These are phyloP conservation scores for Myopa testacea DNA, from an alignment of 2,888 invertebrate genomes.

Conservation along the genomic window DNA sequence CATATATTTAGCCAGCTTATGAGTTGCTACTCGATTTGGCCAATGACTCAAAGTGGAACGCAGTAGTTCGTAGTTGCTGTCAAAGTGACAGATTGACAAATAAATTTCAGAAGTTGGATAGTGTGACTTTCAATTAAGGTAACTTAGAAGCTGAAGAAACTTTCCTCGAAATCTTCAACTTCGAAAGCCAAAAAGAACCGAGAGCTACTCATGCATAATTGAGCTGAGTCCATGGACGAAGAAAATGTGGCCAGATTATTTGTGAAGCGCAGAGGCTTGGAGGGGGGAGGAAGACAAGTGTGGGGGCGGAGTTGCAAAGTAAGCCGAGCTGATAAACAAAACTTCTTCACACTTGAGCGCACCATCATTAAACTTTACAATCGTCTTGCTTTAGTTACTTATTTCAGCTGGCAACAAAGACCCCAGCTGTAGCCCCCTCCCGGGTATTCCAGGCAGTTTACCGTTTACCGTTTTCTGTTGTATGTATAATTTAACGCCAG, in stretches of 20 bases:
- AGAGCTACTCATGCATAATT: conserved; percentile 24
- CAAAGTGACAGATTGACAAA: conserved; percentile 33
- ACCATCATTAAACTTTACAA: conserved; percentile 40
- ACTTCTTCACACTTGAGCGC: conserved; percentile 40
- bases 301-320: neutral
- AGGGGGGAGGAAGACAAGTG: neutral
- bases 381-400: conserved; percentile 8
- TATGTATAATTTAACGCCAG: conserved; percentile 64
- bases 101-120: conserved; percentile 30
- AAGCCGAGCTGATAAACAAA: conserved; percentile 36
- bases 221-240: conserved; percentile 14
- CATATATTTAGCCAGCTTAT: conserved; percentile 23
- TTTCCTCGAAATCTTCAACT: conserved; percentile 4
- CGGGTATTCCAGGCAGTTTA: neutral
- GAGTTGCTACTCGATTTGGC: neutral
- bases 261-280: neutral
- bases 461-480: conserved; percentile 51
- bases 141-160: conserved; percentile 18
- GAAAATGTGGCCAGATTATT: neutral
- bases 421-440: conserved; percentile 2
- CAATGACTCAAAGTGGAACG: conserved; percentile 15
- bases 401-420: neutral
- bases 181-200: neutral
- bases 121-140: conserved; percentile 35
- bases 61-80: neutral